Evolutionary conservation across 2,113 vertebrate species (phyloP), one percentile per base, ranked within the genome.

Genomic region (Fregata magnificens): DNA sequence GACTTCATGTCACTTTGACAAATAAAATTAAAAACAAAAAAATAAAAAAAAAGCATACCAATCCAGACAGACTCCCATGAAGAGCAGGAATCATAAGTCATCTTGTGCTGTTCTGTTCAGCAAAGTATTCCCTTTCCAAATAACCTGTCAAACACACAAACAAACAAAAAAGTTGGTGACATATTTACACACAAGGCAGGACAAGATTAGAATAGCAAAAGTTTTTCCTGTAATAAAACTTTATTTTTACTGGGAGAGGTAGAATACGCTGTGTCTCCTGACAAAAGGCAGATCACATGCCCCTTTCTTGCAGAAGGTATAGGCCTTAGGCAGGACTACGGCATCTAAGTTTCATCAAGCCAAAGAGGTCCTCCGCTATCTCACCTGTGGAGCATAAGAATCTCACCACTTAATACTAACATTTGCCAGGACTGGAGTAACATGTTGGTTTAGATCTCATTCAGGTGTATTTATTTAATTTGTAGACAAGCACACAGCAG

Each of bases 91-190:
- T 66, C 49, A 15, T 16, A 96, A 94, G 53, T 87, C 94, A 97
- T 96, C 88, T 95, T 94, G 91, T 20, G 66, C 65, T 82, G 65
- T 56, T 82, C 56, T 89, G 70, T 82, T 97, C 93, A 97, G 86
- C 70, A 96, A 90, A 93, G 40, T 52, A 81, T 22, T 84, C 40
- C 45, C 70, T 79, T 92, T 79, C 70, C 65, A 72, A 87, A 88
- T 78, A 95, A 63, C 44, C 96, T 97, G 65, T 17, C 13, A 28
- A 62, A 62, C 11, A 67, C 16, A 45, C 42, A 49, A 18, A 34
- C 24, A 12, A 63, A 20, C n/a, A 28, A 50, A 17, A 26, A 26
- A 45, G 25, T 50, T 44, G 22, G 21, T 32, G 15, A 53, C 16
- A 76, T 45, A 62, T 49, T 90, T 73, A 89, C 25, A 74, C 32